Percentiles rank a stretch among this genome's conserved stretches.
Evolutionary conservation across 2,888 invertebrate genomes (phyloP).

Genomic region (Volucella inanis): DNA sequence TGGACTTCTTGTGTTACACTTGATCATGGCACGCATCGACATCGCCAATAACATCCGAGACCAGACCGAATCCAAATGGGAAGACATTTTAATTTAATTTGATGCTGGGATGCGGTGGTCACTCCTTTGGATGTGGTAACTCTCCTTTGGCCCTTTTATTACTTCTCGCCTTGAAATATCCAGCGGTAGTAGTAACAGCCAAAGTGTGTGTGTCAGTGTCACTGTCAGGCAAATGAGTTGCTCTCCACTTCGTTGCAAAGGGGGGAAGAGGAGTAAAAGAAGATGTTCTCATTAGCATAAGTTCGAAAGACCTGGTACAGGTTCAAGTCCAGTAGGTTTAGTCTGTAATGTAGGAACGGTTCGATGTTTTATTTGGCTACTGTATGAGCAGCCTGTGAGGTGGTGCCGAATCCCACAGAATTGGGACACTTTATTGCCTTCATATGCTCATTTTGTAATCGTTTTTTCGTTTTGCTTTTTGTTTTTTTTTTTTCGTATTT

Average conservation of each 20-base stretch:
- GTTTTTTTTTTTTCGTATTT: not conserved
- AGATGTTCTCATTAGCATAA: constrained; percentile 75
- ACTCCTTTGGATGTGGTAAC: constrained; percentile 33
- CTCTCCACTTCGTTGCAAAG: not conserved
- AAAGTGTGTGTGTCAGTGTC: constrained; percentile 56
- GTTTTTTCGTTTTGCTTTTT: constrained; percentile 47
- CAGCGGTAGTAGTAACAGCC: not conserved
- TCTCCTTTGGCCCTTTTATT: constrained; percentile 67
- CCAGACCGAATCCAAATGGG: constrained; percentile 27
- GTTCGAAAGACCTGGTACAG: constrained; percentile 32
- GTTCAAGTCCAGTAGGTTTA: too few relatives aligned
- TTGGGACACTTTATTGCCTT: constrained; percentile 74
- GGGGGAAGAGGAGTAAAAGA: constrained; percentile 48
- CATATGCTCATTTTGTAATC: constrained; percentile 74
- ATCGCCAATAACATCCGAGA: constrained; percentile 71
- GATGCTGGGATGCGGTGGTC: constrained; percentile 67
- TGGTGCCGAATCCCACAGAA: constrained; percentile 59
- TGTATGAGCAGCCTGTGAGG: constrained; percentile 75
- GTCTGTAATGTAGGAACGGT: constrained; percentile 7
- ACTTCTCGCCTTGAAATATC: constrained; percentile 68
- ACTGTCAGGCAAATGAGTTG: constrained; percentile 49
- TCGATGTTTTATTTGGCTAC: constrained; percentile 71
- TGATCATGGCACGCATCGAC: constrained; percentile 75
- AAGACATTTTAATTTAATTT: constrained; percentile 75
- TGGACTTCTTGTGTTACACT: constrained; percentile 75